phyloP scores from a whole-genome alignment of 2,113 vertebrate species.

The Saimiri boliviensis region DNA sequence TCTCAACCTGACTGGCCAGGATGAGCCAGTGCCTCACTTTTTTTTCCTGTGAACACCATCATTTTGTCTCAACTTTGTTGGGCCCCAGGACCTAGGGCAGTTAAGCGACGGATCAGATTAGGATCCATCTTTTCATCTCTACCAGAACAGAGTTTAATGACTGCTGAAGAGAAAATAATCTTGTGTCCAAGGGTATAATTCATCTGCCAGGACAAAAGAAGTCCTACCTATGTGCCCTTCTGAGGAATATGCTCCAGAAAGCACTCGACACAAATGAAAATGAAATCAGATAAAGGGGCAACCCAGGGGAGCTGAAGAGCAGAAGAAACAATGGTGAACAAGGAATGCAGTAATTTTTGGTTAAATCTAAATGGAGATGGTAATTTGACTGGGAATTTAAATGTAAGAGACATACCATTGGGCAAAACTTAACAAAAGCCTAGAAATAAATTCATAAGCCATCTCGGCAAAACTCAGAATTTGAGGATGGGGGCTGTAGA shows the following conservation, averaged over 20 bases:
- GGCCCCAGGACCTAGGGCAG: neutral
- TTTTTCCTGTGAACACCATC: neutral
- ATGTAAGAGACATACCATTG: neutral
- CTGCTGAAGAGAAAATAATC: neutral
- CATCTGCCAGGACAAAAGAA: neutral
- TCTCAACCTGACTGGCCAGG: neutral
- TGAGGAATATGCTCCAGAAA: neutral
- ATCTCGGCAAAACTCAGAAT: neutral
- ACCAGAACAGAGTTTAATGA: neutral
- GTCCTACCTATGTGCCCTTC: neutral
- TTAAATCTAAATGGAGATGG: neutral
- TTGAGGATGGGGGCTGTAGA: neutral
- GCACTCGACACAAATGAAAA: neutral
- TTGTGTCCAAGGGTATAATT: neutral
- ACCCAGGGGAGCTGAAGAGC: neutral
- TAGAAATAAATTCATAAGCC: neutral
- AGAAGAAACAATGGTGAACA: neutral
- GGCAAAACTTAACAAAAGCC: neutral
- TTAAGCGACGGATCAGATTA: neutral
- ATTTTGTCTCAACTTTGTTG: neutral
- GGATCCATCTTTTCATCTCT: neutral
- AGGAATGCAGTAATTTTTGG: neutral
- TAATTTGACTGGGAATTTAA: neutral
- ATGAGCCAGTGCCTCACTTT: neutral
- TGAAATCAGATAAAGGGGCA: neutral